Conservation (phyloP, 2,113 vertebrate genomes). For the Acanthochromis polyacanthus region DNA sequence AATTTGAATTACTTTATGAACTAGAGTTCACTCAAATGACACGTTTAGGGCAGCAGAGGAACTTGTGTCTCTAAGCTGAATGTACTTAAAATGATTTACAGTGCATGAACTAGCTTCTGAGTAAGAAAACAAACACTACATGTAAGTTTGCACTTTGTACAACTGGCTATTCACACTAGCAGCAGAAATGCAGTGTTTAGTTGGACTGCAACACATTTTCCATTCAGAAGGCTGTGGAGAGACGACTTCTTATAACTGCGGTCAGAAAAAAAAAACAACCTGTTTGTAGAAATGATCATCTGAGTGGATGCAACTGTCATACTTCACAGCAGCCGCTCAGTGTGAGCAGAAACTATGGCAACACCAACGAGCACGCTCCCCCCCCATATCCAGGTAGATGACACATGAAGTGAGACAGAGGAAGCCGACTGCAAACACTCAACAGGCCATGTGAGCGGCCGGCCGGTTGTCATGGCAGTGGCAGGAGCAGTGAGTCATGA, state of each 20-base stretch:
- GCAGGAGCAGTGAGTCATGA: slow-evolving; percentile 80
- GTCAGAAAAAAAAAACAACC: not conserved
- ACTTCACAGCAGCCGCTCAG: slow-evolving; percentile 44
- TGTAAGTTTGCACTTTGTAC: not conserved
- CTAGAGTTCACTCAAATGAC: no score
- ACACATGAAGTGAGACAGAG: slow-evolving; percentile 48
- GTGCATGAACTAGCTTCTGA: not conserved
- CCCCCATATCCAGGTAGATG: slow-evolving; percentile 49
- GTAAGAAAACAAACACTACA: not conserved
- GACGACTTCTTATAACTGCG: not conserved
- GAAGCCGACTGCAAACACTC: slow-evolving; percentile 74
- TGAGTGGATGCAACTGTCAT: slow-evolving; percentile 3
- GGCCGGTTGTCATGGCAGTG: slow-evolving; percentile 77
- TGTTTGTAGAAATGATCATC: slow-evolving; percentile 5
- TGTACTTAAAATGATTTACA: no score
- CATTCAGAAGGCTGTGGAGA: not conserved
- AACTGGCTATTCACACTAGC: no score
- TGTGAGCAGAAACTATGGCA: slow-evolving; percentile 63
- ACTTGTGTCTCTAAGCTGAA: no score
- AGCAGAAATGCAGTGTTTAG: not conserved
- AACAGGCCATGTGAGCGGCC: slow-evolving; percentile 71
- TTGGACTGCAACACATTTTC: not conserved
- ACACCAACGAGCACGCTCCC: slow-evolving; percentile 42
- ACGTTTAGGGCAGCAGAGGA: no score
- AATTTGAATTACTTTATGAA: no score